phyloP scores from a whole-genome alignment of 2,113 vertebrate species.

The Lycaon pictus region DNA sequence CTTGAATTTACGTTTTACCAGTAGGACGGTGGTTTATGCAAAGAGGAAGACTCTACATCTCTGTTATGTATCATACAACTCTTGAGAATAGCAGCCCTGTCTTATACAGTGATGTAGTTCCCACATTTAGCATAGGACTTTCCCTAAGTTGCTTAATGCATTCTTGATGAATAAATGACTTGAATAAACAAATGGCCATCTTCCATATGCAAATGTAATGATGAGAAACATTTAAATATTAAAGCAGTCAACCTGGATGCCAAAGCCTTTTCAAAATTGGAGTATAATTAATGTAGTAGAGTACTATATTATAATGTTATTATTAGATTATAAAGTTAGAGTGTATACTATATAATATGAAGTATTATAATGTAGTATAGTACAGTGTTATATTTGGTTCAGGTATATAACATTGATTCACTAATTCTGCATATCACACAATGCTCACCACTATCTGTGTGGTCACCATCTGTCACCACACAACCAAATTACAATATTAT shows the following conservation, averaged over 20 bases:
- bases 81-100: not conserved
- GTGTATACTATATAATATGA: not conserved
- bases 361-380: not conserved
- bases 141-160: not conserved
- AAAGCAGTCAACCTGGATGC: slow-evolving; percentile 27
- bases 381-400: not conserved
- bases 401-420: not conserved
- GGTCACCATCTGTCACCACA: not conserved
- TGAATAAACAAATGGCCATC: not conserved
- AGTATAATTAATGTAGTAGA: not conserved
- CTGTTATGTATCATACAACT: not conserved
- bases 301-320: not conserved
- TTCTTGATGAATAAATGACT: slow-evolving; percentile 4
- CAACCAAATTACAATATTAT: not conserved
- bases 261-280: not conserved
- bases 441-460: not conserved
- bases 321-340: not conserved
- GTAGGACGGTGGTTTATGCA: not conserved
- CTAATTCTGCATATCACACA: not conserved
- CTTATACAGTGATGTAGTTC: not conserved
- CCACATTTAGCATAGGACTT: not conserved
- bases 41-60: not conserved
- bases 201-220: slow-evolving; percentile 41
- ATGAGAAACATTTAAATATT: not conserved
- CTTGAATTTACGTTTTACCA: not conserved